Conservation (phyloP, 2,888 invertebrate genomes). For the Torymus tubicola region DNA sequence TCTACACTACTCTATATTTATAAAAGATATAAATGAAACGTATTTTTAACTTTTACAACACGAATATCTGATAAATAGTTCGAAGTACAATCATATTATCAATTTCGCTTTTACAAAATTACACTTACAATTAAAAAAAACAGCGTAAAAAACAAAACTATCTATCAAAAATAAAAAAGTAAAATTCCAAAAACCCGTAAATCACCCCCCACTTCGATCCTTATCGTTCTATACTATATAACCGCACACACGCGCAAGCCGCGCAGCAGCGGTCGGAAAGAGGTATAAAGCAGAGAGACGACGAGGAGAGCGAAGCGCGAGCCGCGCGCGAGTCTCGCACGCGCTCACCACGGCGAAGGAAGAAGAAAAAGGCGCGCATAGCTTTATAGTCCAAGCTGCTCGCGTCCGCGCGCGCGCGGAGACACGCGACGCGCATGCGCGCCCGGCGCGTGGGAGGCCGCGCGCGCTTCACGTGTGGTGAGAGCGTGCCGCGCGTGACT, state of each 20-base stretch:
- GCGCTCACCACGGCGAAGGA: neutral
- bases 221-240: slow-evolving; percentile 3
- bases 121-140: too few relatives aligned
- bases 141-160: too few relatives aligned
- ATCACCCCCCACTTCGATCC: slow-evolving; percentile 6
- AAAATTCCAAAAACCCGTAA: too few relatives aligned
- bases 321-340: too few relatives aligned
- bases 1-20: too few relatives aligned
- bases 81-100: too few relatives aligned
- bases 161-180: too few relatives aligned
- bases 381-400: slow-evolving; percentile 36
- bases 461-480: slow-evolving; percentile 72
- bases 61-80: too few relatives aligned
- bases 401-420: slow-evolving; percentile 49
- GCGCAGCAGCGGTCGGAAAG: neutral
- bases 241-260: neutral
- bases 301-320: slow-evolving; percentile 2
- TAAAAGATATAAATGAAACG: too few relatives aligned
- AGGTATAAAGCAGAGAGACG: slow-evolving; percentile 12
- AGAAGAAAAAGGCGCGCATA: slow-evolving; percentile 50
- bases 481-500: slow-evolving; percentile 72
- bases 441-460: slow-evolving; percentile 72
- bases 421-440: slow-evolving; percentile 63
- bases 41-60: too few relatives aligned
- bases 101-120: too few relatives aligned